A percentile compares a stretch with the other conserved stretches of the same genome.
phyloP scores from a whole-genome alignment of 2,113 vertebrate species.

The Cyphomyrus plagiostoma region DNA sequence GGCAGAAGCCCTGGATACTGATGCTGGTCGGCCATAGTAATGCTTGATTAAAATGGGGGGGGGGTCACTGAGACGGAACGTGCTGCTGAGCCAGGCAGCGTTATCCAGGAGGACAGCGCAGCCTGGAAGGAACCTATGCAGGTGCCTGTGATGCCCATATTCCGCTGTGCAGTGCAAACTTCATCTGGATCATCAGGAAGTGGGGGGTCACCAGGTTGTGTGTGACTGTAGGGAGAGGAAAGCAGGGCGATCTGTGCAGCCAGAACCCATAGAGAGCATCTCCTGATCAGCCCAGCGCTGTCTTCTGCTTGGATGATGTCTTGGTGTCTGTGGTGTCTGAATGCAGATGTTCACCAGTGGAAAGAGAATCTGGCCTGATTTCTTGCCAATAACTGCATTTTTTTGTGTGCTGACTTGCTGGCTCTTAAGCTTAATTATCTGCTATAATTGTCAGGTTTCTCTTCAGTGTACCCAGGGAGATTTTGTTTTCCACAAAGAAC shows the following conservation, averaged over 20 bases:
- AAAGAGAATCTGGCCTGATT: neutral
- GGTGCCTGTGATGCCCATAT: neutral
- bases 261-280: neutral
- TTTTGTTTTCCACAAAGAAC: neutral
- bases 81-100: neutral
- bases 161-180: neutral
- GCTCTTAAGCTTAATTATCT: neutral
- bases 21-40: neutral
- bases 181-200: neutral
- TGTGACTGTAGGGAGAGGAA: neutral
- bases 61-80: neutral
- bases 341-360: neutral
- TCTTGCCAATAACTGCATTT: neutral
- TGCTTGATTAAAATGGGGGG: neutral
- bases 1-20: neutral
- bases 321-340: neutral
- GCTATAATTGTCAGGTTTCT: neutral
- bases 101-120: neutral
- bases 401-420: neutral
- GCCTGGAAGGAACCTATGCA: neutral
- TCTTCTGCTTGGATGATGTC: neutral
- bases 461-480: neutral
- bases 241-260: neutral
- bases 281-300: neutral
- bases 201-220: neutral